Evolutionary conservation across 2,113 vertebrate species (phyloP).

Genomic region (Hirundichthys speculiger): DNA sequence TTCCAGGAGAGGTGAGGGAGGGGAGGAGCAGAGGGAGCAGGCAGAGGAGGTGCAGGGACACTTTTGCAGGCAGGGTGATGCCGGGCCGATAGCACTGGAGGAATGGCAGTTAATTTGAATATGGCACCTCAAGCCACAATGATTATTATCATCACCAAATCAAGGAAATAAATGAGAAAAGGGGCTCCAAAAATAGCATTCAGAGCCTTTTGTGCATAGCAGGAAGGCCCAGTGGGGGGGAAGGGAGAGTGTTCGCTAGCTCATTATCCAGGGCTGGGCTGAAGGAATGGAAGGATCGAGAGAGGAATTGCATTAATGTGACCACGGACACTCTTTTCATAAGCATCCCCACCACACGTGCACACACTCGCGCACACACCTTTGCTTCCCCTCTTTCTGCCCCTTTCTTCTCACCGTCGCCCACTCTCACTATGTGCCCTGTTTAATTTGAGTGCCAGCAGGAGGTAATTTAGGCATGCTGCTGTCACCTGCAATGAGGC

Average conservation of each 20-base stretch:
- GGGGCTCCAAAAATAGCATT: constrained; percentile 84
- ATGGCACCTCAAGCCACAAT: constrained; percentile 85
- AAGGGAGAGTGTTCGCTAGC: constrained; percentile 54
- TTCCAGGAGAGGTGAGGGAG: constrained; percentile 58
- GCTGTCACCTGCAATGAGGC: constrained; percentile 77
- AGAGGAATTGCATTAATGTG: constrained; percentile 80
- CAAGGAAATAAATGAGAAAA: constrained; percentile 87
- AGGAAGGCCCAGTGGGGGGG: constrained; percentile 79
- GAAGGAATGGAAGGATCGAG: constrained; percentile 67
- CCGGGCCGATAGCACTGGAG: constrained; percentile 76
- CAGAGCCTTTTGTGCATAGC: constrained; percentile 80
- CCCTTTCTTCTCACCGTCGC: constrained; percentile 39
- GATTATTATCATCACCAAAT: constrained; percentile 87
- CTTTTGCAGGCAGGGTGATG: constrained; percentile 75
- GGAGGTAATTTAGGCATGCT: constrained; percentile 82
- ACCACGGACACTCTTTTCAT: constrained; percentile 75
- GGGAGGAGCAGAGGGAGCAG: constrained; percentile 15
- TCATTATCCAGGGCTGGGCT: constrained; percentile 77
- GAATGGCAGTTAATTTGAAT: constrained; percentile 87
- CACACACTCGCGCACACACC: constrained; percentile 7
- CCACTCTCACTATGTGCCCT: constrained; percentile 54
- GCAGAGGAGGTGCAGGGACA: constrained; percentile 49
- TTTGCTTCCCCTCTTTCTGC: constrained; percentile 7
- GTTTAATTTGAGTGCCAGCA: constrained; percentile 82
- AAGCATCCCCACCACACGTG: constrained; percentile 35